A percentile compares a stretch with the other conserved stretches of the same genome.
Conservation (phyloP, 2,888 invertebrate species). For the Lumbricus terrestris region DNA sequence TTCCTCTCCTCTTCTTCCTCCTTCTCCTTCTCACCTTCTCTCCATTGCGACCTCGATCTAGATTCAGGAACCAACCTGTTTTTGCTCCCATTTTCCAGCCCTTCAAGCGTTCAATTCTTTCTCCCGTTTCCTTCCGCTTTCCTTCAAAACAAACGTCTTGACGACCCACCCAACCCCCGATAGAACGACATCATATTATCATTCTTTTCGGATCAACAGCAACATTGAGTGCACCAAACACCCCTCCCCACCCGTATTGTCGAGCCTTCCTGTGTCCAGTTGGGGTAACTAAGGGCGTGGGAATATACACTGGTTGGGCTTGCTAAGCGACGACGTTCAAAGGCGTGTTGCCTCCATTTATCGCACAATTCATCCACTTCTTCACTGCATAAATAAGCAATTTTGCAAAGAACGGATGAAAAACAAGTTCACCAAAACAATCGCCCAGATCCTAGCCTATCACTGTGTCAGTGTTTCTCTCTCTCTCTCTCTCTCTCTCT, state of each 20-base stretch:
- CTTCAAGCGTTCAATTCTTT: neutral
- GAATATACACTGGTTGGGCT: too few species aligned
- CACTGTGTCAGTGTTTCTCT: too few species aligned
- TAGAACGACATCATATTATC: neutral
- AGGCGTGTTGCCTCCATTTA: neutral
- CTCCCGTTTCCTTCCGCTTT: neutral
- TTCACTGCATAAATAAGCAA: too few species aligned
- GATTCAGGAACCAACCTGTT: too few species aligned
- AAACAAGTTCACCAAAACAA: neutral
- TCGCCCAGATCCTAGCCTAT: neutral
- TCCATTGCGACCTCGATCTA: neutral
- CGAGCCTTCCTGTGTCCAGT: neutral
- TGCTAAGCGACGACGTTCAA: too few species aligned
- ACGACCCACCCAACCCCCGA: too few species aligned
- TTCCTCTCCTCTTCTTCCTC: too few species aligned
- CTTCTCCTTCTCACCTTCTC: too few species aligned
- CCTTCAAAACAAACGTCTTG: neutral
- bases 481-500: too few species aligned
- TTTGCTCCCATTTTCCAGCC: neutral
- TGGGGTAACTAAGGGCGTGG: too few species aligned
- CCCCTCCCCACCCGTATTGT: neutral
- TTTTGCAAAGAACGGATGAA: too few species aligned
- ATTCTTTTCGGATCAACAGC: neutral
- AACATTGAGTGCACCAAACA: neutral
- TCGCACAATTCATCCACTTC: neutral